Percentiles rank a stretch among this genome's conserved stretches.
phyloP scores from a whole-genome alignment of 2,113 vertebrate species.

The Poicephalus gulielmi region DNA sequence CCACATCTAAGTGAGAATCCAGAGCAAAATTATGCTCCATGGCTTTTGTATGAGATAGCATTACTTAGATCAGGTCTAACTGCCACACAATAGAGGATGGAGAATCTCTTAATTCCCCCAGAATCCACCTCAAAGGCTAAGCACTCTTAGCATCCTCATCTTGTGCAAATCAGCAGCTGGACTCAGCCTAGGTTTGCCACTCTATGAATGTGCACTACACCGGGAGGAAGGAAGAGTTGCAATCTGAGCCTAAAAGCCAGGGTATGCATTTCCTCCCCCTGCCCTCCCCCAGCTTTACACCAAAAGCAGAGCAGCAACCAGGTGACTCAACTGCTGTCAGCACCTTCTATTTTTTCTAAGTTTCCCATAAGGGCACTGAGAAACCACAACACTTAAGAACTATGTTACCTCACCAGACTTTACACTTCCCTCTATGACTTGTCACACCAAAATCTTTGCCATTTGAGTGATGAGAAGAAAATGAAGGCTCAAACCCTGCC shows the following conservation, averaged over 20 bases:
- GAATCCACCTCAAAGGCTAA: background rate
- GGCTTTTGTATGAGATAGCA: background rate
- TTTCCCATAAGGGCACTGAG: background rate
- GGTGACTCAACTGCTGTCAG: background rate
- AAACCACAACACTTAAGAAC: background rate
- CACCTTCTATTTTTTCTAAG: background rate
- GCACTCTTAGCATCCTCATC: background rate
- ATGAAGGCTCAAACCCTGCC: background rate
- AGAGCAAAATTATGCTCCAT: background rate
- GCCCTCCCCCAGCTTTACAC: background rate
- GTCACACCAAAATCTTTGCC: background rate
- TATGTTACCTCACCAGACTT: background rate
- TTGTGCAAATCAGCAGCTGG: background rate
- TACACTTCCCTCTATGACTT: background rate
- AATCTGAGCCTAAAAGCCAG: background rate
- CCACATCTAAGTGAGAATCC: background rate
- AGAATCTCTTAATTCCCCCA: background rate
- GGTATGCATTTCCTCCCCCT: background rate
- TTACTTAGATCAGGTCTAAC: background rate
- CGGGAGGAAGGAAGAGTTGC: background rate
- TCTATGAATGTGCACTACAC: background rate
- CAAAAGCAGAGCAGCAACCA: background rate
- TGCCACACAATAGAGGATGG: background rate
- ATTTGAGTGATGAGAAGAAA: background rate
- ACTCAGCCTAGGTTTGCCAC: background rate